Evolutionary conservation across 1,140 invertebrate species (phyloP).

Genomic region (Ditylenchus dipsaci): DNA sequence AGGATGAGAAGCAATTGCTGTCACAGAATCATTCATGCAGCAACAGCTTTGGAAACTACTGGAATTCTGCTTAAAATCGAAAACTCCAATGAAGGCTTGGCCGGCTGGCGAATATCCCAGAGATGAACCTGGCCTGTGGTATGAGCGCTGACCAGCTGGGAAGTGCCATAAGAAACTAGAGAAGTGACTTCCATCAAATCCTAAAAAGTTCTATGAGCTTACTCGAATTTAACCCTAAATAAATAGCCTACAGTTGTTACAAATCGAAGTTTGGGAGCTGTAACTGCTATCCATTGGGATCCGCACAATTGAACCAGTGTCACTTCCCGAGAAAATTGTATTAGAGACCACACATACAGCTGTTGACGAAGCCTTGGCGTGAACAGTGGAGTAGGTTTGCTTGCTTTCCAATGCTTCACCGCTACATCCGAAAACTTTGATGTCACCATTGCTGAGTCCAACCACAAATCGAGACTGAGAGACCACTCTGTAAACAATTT

Average conservation of each 20-base stretch:
- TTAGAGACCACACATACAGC: conserved; percentile 16
- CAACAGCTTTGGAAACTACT: conserved; percentile 11
- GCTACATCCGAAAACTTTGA: not conserved
- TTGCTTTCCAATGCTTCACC: not conserved
- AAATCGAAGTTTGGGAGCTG: not conserved
- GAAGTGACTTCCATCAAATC: conserved; percentile 7
- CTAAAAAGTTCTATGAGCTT: not conserved
- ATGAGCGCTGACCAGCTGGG: conserved; percentile 16
- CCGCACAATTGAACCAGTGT: conserved; percentile 19
- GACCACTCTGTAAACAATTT: not conserved
- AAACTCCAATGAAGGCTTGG: not conserved
- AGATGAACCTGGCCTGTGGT: conserved; percentile 19
- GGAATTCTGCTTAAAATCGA: conserved; percentile 1
- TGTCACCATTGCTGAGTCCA: not conserved
- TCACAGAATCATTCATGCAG: conserved; percentile 17
- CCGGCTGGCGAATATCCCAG: conserved; percentile 14
- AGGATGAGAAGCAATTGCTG: conserved; percentile 25
- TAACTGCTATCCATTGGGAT: conserved; percentile 5
- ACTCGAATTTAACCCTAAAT: not conserved
- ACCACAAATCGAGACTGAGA: not conserved
- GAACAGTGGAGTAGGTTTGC: not conserved
- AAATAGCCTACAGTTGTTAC: not conserved
- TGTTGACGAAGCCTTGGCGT: conserved; percentile 10
- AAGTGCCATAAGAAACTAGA: not conserved
- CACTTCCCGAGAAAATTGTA: conserved; percentile 20